Conservation (phyloP, 2,797 vertebrate species). For the Poecilia picta region DNA sequence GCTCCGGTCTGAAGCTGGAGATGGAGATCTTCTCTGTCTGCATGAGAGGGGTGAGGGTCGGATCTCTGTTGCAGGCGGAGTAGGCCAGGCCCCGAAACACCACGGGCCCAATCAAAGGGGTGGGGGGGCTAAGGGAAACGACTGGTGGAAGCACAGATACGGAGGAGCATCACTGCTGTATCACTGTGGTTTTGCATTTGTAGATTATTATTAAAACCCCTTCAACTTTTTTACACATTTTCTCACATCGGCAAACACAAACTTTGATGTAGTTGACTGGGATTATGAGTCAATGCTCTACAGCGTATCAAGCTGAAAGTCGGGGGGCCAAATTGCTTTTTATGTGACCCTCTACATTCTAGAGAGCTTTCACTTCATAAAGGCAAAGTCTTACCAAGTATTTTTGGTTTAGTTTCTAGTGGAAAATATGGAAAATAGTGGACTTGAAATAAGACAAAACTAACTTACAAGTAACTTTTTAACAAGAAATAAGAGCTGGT, state of each 20-base stretch:
- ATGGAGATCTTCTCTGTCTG: constrained; percentile 85
- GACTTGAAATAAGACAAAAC: too few relatives aligned
- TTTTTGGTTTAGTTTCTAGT: too few relatives aligned
- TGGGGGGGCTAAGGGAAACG: constrained; percentile 55
- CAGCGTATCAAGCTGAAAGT: not conserved
- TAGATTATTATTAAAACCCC: not conserved
- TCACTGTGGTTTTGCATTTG: not conserved
- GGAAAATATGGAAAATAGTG: too few relatives aligned
- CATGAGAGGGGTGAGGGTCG: constrained; percentile 84
- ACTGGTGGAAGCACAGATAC: constrained; percentile 53
- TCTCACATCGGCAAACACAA: not conserved
- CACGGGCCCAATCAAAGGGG: constrained; percentile 45
- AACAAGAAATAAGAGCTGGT: too few relatives aligned
- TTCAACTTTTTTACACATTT: not conserved
- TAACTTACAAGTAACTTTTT: too few relatives aligned
- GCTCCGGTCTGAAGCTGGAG: constrained; percentile 82
- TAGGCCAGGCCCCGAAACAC: constrained; percentile 67
- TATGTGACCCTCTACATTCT: too few relatives aligned
- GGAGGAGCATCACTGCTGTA: not conserved
- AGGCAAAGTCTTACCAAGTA: too few relatives aligned
- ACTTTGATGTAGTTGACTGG: not conserved
- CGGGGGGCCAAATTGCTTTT: too few relatives aligned
- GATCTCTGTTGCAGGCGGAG: constrained; percentile 67
- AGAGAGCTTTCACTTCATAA: too few relatives aligned
- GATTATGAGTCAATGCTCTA: not conserved